Conservation (phyloP, 1,140 invertebrate species). For the Pristionchus pacificus region DNA sequence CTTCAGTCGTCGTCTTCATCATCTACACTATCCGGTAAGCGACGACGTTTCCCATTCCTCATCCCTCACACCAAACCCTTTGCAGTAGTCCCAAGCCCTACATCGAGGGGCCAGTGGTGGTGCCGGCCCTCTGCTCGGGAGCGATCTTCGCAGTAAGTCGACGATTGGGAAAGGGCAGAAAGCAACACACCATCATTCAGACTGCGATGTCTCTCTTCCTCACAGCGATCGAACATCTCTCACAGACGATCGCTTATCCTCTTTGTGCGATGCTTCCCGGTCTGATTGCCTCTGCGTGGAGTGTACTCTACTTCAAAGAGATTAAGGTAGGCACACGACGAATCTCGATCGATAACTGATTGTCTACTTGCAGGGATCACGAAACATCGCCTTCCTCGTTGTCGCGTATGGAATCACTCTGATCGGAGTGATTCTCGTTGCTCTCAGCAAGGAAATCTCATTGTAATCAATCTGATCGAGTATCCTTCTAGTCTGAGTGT, state of each 20-base stretch:
- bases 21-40: neutral
- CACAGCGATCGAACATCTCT: slow-evolving; percentile 9
- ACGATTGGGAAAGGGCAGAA: neutral
- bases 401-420: slow-evolving; percentile 9
- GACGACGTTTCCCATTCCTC: neutral
- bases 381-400: slow-evolving; percentile 10
- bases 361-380: slow-evolving; percentile 1
- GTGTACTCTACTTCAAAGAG: slow-evolving; percentile 17
- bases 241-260: slow-evolving; percentile 14
- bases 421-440: slow-evolving; percentile 8
- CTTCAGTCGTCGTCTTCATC: slow-evolving; percentile 5
- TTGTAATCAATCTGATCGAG: slow-evolving; percentile 8
- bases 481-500: too few relatives aligned
- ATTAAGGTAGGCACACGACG: neutral
- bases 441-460: neutral
- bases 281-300: slow-evolving; percentile 12
- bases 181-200: neutral
- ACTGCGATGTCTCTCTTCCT: slow-evolving; percentile 7
- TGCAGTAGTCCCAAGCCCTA: neutral
- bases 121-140: neutral
- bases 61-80: neutral
- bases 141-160: neutral
- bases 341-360: neutral
- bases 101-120: neutral
- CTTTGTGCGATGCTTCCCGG: slow-evolving; percentile 14